Conservation (phyloP, 2,888 invertebrate genomes). For the Limenitis camilla region DNA sequence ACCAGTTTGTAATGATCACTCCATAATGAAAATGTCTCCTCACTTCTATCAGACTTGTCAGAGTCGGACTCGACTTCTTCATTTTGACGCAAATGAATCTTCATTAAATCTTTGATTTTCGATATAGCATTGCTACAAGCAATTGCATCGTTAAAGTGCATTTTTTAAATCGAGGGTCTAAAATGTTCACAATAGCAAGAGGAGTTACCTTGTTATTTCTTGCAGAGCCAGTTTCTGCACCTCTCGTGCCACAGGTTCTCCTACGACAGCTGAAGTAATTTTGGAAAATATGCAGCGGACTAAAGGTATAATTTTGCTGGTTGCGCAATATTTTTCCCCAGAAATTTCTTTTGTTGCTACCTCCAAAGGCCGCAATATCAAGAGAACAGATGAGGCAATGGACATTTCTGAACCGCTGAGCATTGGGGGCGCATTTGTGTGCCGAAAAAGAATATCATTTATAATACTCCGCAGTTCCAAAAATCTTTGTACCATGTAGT, state of each 20-base stretch:
- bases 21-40: conserved; percentile 25
- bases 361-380: conserved; percentile 1
- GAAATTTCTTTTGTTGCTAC: conserved; percentile 4
- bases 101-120: conserved; percentile 23
- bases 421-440: neutral
- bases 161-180: neutral
- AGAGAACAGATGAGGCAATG: neutral
- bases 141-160: conserved; percentile 13
- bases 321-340: conserved; percentile 25
- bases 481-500: neutral
- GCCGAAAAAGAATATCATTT: neutral
- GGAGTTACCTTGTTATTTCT: conserved; percentile 14
- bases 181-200: conserved; percentile 13
- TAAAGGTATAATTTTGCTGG: conserved; percentile 11
- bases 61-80: conserved; percentile 27
- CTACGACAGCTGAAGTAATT: neutral
- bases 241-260: conserved; percentile 1
- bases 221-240: conserved; percentile 4
- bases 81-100: conserved; percentile 14
- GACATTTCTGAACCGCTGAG: neutral
- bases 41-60: conserved; percentile 29
- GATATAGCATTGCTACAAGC: conserved; percentile 14
- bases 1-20: conserved; percentile 31
- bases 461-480: neutral
- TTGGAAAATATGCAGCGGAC: conserved; percentile 4